phyloP scores from a whole-genome alignment of 35 echinoderm and acorn worm genomes.

The Apostichopus californicus region DNA sequence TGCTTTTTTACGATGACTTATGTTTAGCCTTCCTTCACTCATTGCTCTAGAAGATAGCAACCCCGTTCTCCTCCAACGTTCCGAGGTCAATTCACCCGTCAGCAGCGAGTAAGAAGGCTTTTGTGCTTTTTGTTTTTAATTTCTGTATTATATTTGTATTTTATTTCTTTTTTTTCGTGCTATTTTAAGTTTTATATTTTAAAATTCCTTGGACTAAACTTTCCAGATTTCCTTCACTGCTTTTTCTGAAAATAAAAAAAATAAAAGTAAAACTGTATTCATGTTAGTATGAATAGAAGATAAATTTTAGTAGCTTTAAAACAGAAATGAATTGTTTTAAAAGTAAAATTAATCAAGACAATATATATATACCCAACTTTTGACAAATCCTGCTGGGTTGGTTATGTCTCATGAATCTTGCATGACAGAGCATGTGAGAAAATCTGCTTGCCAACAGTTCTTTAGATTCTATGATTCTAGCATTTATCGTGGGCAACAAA shows the following conservation, averaged over 20 bases:
- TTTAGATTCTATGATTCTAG: too few species aligned
- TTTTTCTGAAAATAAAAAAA: background rate
- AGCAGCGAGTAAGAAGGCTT: constrained; percentile 56
- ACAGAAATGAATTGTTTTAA: too few species aligned
- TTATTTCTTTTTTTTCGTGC: background rate
- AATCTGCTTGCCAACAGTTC: too few species aligned
- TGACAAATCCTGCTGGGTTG: too few species aligned
- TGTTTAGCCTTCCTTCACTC: constrained; percentile 64
- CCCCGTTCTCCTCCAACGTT: constrained; percentile 27
- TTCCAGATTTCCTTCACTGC: background rate
- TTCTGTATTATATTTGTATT: background rate
- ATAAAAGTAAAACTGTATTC: background rate
- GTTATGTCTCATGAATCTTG: too few species aligned
- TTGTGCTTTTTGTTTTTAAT: constrained; percentile 11
- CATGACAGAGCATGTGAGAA: too few species aligned
- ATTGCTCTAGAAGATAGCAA: constrained; percentile 60
- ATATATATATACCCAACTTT: too few species aligned
- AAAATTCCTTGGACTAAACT: background rate
- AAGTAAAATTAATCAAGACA: too few species aligned
- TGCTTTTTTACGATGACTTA: constrained; percentile 44
- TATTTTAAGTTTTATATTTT: background rate
- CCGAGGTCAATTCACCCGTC: constrained; percentile 22
- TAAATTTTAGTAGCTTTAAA: too few species aligned
- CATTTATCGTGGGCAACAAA: too few species aligned
- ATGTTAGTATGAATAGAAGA: too few species aligned